Evolutionary conservation across 23 tunicate genomes (phyloP).

Genomic region (Oikopleura dioica): DNA sequence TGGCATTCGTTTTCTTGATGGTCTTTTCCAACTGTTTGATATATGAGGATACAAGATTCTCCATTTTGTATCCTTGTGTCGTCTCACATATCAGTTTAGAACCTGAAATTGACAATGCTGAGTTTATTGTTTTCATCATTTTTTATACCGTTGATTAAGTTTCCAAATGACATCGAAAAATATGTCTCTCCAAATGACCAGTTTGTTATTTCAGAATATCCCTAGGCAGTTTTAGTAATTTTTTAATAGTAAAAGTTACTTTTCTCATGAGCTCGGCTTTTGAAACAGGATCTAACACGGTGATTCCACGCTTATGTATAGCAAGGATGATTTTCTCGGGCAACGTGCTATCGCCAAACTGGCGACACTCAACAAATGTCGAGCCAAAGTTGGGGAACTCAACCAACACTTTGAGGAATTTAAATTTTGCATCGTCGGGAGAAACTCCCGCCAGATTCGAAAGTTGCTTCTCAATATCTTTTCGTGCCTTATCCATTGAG

Average conservation of each 20-base stretch:
- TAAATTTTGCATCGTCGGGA: constrained; percentile 57
- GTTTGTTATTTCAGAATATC: constrained; percentile 47
- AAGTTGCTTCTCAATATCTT: constrained; percentile 23
- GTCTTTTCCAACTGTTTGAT: constrained; percentile 29
- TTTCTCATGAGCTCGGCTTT: neutral
- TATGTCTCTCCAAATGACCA: constrained; percentile 94
- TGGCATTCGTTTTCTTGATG: neutral
- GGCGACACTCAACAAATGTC: constrained; percentile 72
- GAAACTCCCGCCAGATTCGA: constrained; percentile 27
- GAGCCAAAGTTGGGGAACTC: constrained; percentile 76
- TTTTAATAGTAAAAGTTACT: no score
- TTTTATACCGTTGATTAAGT: constrained; percentile 52
- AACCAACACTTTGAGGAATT: constrained; percentile 45
- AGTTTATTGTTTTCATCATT: no score
- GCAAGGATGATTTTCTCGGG: neutral
- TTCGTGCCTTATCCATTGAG: neutral
- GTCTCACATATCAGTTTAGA: neutral
- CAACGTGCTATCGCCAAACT: neutral
- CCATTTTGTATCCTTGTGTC: constrained; percentile 42
- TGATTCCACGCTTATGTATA: neutral
- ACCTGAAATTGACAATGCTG: neutral
- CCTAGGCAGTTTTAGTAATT: no score
- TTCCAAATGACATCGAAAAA: constrained; percentile 89
- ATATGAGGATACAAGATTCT: constrained; percentile 76
- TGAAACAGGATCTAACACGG: neutral